Conservation (phyloP, 2,113 vertebrate genomes). For the Sisor rabdophorus region DNA sequence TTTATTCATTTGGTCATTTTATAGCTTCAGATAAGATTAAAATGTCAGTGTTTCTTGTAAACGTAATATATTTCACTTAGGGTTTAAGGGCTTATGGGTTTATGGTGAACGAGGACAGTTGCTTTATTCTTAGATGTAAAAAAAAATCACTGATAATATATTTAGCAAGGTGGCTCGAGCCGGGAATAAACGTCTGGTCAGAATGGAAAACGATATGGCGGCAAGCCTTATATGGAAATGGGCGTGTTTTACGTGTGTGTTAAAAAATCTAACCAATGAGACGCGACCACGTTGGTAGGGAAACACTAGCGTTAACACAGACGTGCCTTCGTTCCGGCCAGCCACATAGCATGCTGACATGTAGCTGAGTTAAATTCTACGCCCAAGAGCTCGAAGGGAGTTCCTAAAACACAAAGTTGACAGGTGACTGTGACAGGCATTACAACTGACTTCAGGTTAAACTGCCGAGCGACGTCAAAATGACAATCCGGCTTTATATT, state of each 20-base stretch:
- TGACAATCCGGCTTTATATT: background rate
- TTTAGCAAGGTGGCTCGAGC: background rate
- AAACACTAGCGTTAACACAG: slow-evolving; percentile 50
- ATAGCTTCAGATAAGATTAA: background rate
- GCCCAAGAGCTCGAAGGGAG: slow-evolving; percentile 22
- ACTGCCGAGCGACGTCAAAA: background rate
- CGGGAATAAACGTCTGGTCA: background rate
- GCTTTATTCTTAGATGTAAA: background rate
- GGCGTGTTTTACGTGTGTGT: slow-evolving; percentile 32
- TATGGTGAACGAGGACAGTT: background rate
- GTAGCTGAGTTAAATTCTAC: slow-evolving; percentile 44
- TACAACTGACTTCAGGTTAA: background rate
- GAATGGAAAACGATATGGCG: background rate
- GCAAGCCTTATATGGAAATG: slow-evolving; percentile 15
- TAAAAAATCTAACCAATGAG: slow-evolving; percentile 65
- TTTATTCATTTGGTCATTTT: background rate
- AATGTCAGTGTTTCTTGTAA: background rate
- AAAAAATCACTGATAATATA: background rate
- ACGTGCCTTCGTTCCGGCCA: slow-evolving; percentile 50
- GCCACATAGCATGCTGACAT: slow-evolving; percentile 35
- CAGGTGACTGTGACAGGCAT: slow-evolving; percentile 29
- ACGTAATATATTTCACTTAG: background rate
- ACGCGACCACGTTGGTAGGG: slow-evolving; percentile 60
- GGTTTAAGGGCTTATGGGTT: background rate
- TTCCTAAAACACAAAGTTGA: slow-evolving; percentile 23